Conservation (phyloP, 2,113 vertebrate genomes). For the Peromyscus polionotus region DNA sequence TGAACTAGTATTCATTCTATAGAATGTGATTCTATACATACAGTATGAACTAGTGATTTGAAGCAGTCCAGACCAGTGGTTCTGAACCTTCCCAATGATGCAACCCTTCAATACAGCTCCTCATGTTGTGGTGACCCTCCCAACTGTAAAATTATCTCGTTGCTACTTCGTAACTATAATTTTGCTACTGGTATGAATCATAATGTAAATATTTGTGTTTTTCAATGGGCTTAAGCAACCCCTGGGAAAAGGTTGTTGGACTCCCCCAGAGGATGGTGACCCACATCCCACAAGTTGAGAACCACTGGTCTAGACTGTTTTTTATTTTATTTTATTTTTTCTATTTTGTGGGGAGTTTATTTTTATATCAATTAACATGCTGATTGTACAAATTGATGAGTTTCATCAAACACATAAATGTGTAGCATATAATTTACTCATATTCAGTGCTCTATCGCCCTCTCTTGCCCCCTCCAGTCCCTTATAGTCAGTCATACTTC, state of each 20-base stretch:
- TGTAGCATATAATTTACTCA: not conserved
- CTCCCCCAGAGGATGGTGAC: not conserved
- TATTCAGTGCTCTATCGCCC: not conserved
- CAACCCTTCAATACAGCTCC: not conserved
- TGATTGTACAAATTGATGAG: not conserved
- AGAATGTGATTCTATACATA: no score
- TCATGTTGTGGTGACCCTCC: not conserved
- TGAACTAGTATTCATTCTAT: no score
- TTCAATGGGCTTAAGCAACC: not conserved
- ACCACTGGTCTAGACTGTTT: not conserved
- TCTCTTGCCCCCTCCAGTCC: not conserved
- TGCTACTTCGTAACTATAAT: not conserved
- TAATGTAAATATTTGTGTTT: not conserved
- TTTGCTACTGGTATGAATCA: not conserved
- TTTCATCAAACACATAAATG: not conserved
- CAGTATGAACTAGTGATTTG: not conserved
- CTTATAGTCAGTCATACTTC: not conserved
- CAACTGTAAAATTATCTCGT: not conserved
- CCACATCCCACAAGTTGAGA: not conserved
- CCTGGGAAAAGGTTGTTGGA: not conserved
- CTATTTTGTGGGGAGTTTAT: not conserved
- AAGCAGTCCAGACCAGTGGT: not conserved
- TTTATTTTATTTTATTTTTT: not conserved
- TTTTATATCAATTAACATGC: not conserved
- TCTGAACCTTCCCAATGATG: not conserved